Evolutionary conservation across 2,888 invertebrate species (phyloP).

Genomic region (Metopia argyrocephala): DNA sequence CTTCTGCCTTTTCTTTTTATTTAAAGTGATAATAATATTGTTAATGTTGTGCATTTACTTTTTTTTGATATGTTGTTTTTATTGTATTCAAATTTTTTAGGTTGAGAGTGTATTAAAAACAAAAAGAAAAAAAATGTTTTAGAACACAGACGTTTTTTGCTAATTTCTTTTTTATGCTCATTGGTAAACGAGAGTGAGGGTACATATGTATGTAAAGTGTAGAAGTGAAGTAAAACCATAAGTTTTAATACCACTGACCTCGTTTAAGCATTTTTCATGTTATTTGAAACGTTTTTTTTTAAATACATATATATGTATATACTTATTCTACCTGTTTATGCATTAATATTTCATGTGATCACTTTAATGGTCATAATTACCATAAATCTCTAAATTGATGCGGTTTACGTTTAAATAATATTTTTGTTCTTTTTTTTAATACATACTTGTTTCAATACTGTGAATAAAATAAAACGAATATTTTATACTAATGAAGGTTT

Average conservation of each 20-base stretch:
- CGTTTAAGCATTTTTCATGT: constrained; percentile 21
- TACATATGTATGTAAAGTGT: neutral
- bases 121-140: neutral
- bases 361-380: neutral
- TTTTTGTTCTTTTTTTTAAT: too few species aligned
- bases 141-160: neutral
- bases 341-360: neutral
- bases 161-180: neutral
- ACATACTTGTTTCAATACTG: too few species aligned
- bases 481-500: too few species aligned
- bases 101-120: constrained; percentile 28
- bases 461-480: too few species aligned
- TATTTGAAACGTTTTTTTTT: neutral
- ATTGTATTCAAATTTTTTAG: neutral
- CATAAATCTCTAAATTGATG: neutral
- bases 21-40: constrained; percentile 13
- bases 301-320: neutral
- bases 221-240: constrained; percentile 4
- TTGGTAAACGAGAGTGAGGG: too few species aligned
- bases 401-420: neutral
- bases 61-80: neutral
- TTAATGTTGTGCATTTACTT: constrained; percentile 28
- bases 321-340: neutral
- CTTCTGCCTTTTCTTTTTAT: neutral
- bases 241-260: constrained; percentile 29